A percentile compares a stretch with the other conserved stretches of the same genome.
Evolutionary conservation across 2,113 vertebrate species (phyloP).

Genomic region (Nerophis lumbriciformis): DNA sequence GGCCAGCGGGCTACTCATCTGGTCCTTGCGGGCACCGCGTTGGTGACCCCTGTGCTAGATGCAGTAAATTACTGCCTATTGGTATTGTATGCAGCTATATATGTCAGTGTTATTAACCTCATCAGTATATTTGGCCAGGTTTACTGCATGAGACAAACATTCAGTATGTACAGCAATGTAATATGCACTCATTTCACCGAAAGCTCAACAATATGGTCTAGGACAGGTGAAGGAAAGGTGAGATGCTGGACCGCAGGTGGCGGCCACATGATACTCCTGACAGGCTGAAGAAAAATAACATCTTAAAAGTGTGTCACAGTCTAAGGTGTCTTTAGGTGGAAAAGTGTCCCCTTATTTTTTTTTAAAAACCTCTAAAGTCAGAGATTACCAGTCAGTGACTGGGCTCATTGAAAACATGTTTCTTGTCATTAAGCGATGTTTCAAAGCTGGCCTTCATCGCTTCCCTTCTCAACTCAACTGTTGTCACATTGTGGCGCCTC

Average conservation of each 20-base stretch:
- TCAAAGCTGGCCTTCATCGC: conserved; percentile 22
- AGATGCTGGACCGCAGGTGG: conserved; percentile 19
- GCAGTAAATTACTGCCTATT: no score
- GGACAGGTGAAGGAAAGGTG: conserved; percentile 24
- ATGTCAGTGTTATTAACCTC: no score
- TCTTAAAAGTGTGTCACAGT: conserved; percentile 20
- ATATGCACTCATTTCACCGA: conserved; percentile 26
- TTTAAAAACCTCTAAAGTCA: no score
- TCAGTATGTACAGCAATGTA: not conserved
- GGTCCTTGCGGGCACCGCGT: no score
- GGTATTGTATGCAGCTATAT: no score
- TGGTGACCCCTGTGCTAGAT: no score
- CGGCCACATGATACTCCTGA: conserved; percentile 35
- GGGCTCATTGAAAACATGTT: no score
- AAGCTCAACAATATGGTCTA: conserved; percentile 12
- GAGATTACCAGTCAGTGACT: no score
- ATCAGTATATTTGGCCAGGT: conserved; percentile 7
- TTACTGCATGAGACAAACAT: not conserved
- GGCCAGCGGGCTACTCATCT: no score
- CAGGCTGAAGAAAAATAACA: conserved; percentile 4
- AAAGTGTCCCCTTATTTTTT: not conserved
- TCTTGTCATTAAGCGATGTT: no score
- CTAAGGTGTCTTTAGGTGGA: not conserved
- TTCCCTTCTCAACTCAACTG: conserved; percentile 65
- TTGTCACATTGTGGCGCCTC: conserved; percentile 62